phyloP scores from a whole-genome alignment of 1,140 invertebrate species.

The Musca domestica region DNA sequence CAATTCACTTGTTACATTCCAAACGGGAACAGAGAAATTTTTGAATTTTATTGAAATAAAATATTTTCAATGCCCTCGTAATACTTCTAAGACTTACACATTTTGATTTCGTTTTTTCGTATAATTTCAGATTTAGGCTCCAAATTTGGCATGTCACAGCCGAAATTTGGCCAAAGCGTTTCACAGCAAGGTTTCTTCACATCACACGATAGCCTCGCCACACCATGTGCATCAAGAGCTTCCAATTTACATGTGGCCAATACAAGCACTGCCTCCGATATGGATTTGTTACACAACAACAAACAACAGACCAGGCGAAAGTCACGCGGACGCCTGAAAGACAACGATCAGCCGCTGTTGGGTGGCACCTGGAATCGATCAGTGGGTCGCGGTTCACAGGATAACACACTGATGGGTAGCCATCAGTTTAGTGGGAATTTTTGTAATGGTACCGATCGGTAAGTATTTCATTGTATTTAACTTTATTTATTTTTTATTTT shows the following conservation, averaged over 20 bases:
- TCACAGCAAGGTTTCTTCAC: conserved; percentile 64
- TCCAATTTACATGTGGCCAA: conserved; percentile 62
- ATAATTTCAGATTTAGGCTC: conserved; percentile 61
- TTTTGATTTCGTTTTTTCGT: background rate
- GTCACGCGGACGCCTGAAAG: conserved; percentile 67
- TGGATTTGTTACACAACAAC: conserved; percentile 65
- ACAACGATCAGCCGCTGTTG: conserved; percentile 48
- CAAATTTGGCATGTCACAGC: conserved; percentile 63
- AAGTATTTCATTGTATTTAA: conserved; percentile 18
- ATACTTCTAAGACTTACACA: no score
- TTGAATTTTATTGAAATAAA: no score
- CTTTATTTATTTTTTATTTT: background rate
- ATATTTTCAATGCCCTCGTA: no score
- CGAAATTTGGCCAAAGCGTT: conserved; percentile 57
- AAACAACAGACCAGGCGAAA: conserved; percentile 56
- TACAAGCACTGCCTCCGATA: conserved; percentile 65
- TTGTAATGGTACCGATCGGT: conserved; percentile 54
- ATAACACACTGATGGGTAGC: conserved; percentile 46
- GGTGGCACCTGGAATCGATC: conserved; percentile 53
- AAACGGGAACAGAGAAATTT: no score
- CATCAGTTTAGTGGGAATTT: conserved; percentile 50
- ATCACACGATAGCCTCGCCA: conserved; percentile 70
- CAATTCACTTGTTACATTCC: no score
- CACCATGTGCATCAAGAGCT: conserved; percentile 58
- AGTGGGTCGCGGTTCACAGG: conserved; percentile 45